Conservation (phyloP, 2,888 invertebrate species). For the Hyalella azteca region DNA sequence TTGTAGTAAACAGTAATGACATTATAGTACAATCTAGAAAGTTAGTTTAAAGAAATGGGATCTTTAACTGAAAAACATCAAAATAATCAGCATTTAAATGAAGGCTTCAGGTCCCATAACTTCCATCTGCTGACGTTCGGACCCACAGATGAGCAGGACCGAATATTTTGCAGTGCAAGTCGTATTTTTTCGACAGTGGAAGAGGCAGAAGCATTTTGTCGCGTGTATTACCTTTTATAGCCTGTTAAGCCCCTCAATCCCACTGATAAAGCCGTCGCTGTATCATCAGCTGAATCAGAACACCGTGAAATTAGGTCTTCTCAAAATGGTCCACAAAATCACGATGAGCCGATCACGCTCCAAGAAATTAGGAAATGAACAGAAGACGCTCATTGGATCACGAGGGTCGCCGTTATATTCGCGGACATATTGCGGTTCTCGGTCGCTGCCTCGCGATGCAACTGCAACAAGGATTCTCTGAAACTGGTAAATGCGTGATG, state of each 20-base stretch:
- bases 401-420: conserved; percentile 8
- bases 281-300: conserved; percentile 36
- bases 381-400: conserved; percentile 31
- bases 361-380: conserved; percentile 33
- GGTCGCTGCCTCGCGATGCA: neutral
- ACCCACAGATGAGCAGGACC: too few species aligned
- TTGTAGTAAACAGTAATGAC: too few species aligned
- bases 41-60: too few species aligned
- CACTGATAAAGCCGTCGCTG: conserved; percentile 30
- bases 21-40: too few species aligned
- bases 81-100: too few species aligned
- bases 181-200: neutral
- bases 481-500: neutral
- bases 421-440: neutral
- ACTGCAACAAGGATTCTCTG: neutral
- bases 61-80: too few species aligned
- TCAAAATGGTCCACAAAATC: conserved; percentile 36
- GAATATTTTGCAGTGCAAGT: neutral
- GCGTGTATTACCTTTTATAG: conserved; percentile 31
- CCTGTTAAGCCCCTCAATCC: conserved; percentile 32
- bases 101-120: too few species aligned
- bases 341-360: conserved; percentile 37
- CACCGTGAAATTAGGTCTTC: conserved; percentile 35
- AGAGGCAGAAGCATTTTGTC: conserved; percentile 29
- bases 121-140: too few species aligned